These are phyloP conservation scores for Mizuhopecten yessoensis DNA, from an alignment of 1,140 invertebrate species.

Conservation along the genomic window DNA sequence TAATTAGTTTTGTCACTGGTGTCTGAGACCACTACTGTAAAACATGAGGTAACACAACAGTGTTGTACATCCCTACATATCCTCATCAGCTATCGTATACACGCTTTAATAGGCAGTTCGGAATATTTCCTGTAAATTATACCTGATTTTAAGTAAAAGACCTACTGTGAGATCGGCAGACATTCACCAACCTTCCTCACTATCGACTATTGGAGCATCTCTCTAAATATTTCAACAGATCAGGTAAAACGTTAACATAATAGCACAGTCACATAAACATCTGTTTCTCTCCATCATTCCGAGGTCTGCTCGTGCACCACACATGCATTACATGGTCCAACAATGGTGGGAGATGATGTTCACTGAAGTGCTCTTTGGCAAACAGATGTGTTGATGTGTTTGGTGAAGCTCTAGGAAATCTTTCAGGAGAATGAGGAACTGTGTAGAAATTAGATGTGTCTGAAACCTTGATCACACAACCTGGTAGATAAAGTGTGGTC, in stretches of 20 bases:
- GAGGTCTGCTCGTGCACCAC: background rate
- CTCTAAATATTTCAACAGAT: slow-evolving; percentile 1
- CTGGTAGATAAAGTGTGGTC: too few species aligned
- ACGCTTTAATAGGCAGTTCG: too few species aligned
- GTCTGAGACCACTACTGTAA: background rate
- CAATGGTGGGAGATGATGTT: background rate
- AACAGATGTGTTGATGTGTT: slow-evolving; percentile 19
- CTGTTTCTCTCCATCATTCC: slow-evolving; percentile 18
- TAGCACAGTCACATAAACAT: background rate
- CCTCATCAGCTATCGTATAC: too few species aligned
- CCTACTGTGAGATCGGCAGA: background rate
- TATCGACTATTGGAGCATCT: background rate
- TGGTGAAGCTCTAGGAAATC: background rate
- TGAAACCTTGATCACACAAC: too few species aligned
- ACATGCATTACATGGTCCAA: slow-evolving; percentile 16
- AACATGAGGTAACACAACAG: slow-evolving; percentile 2
- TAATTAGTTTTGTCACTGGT: slow-evolving; percentile 28
- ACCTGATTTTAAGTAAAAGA: background rate
- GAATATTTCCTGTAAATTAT: too few species aligned
- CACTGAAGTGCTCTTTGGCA: slow-evolving; percentile 16
- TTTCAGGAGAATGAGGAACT: too few species aligned
- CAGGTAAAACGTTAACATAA: background rate
- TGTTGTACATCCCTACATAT: background rate
- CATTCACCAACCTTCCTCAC: background rate
- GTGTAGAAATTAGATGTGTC: too few species aligned